Evolutionary conservation across 2,888 invertebrate species (phyloP).

Genomic region (Dryadula phaetusa): DNA sequence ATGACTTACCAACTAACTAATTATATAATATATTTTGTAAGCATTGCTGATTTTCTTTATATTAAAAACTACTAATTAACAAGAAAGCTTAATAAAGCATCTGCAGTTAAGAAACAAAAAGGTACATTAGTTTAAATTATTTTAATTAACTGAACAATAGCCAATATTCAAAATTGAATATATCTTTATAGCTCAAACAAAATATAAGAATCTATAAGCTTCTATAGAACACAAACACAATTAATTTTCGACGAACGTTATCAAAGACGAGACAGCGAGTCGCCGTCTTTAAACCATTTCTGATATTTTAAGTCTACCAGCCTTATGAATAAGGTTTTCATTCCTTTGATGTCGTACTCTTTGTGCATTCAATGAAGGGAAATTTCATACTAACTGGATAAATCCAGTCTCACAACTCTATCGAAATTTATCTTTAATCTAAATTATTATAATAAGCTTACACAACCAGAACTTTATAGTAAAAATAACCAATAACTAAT

Average conservation of each 20-base stretch:
- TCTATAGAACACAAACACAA: constrained; percentile 35
- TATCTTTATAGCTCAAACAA: constrained; percentile 23
- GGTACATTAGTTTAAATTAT: neutral
- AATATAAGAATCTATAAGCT: constrained; percentile 25
- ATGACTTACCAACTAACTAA: no score
- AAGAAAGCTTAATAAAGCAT: neutral
- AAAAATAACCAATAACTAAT: neutral
- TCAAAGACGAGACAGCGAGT: constrained; percentile 76
- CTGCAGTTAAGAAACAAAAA: neutral
- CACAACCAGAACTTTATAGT: neutral
- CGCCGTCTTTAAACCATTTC: constrained; percentile 57
- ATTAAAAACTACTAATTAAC: neutral
- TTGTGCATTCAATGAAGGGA: constrained; percentile 32
- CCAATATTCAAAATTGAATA: constrained; percentile 18
- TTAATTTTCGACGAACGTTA: constrained; percentile 60
- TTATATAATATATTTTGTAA: no score
- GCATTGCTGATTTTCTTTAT: neutral
- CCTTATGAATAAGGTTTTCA: constrained; percentile 52
- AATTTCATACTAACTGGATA: constrained; percentile 41
- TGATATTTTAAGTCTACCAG: constrained; percentile 50
- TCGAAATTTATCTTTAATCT: constrained; percentile 9
- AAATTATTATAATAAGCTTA: neutral
- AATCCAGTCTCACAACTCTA: neutral
- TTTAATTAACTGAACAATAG: neutral
- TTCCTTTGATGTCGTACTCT: constrained; percentile 47